A percentile compares a stretch with the other conserved stretches of the same genome.
phyloP scores from a whole-genome alignment of 1,140 invertebrate species.

The Brachionus rotundiformis region DNA sequence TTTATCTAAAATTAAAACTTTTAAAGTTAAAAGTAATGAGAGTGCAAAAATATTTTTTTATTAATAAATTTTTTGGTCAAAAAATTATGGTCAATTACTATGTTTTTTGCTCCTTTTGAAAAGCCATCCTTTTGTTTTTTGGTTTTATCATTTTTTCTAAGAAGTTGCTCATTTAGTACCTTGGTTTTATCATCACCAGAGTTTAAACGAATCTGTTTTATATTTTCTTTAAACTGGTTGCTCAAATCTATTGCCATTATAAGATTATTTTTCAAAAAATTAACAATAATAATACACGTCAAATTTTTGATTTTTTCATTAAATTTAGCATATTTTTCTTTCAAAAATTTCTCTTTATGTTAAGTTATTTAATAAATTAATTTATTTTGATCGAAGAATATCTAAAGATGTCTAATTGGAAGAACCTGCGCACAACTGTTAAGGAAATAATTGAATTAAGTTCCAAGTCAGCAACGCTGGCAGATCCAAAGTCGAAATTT shows the following conservation, averaged over 20 bases:
- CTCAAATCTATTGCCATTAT: slow-evolving; percentile 50
- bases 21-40: no score
- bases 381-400: neutral
- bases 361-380: neutral
- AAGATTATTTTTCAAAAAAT: neutral
- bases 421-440: neutral
- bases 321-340: slow-evolving; percentile 26
- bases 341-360: neutral
- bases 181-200: slow-evolving; percentile 3
- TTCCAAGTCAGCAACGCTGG: neutral
- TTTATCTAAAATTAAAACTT: neutral
- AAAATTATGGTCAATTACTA: slow-evolving; percentile 13
- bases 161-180: slow-evolving; percentile 19
- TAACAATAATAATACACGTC: slow-evolving; percentile 25
- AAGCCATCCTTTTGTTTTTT: slow-evolving; percentile 25
- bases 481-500: neutral
- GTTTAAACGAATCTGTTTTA: slow-evolving; percentile 27
- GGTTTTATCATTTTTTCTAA: slow-evolving; percentile 23
- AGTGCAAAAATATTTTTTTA: no score
- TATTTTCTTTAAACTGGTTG: slow-evolving; percentile 17
- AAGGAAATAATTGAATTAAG: slow-evolving; percentile 28
- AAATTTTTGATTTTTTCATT: neutral
- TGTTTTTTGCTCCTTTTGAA: slow-evolving; percentile 27
- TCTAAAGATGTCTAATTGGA: neutral
- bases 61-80: neutral